Evolutionary conservation across 2,797 vertebrate species (phyloP).

Genomic region (Lutjanus argentimaculatus): DNA sequence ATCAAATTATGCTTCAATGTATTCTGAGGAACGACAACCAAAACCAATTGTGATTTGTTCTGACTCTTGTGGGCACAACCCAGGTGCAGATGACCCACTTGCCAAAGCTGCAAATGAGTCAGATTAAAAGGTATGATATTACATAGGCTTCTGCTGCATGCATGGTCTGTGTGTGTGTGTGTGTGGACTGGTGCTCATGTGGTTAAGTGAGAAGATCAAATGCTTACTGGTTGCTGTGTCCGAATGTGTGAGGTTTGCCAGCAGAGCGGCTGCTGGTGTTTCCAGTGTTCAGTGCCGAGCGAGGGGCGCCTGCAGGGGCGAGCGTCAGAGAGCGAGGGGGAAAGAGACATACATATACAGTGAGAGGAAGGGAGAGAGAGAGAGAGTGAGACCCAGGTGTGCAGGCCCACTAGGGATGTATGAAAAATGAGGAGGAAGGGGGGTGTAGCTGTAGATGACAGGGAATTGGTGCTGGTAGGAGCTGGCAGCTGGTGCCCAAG

Average conservation of each 20-base stretch:
- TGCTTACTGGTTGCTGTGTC: conserved; percentile 56
- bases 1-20: conserved; percentile 83
- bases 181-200: conserved; percentile 31
- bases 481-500: conserved; percentile 74
- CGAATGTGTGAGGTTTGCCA: conserved; percentile 57
- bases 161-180: neutral
- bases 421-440: conserved; percentile 72
- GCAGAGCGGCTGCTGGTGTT: conserved; percentile 61
- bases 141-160: conserved; percentile 15
- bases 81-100: conserved; percentile 61
- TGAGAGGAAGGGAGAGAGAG: conserved; percentile 33
- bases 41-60: conserved; percentile 77
- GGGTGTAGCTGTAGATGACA: conserved; percentile 55
- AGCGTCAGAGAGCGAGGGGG: conserved; percentile 40
- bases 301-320: conserved; percentile 60
- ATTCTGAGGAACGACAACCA: conserved; percentile 75
- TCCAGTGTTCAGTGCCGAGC: conserved; percentile 35
- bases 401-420: conserved; percentile 73
- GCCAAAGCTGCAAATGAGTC: conserved; percentile 50
- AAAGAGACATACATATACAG: conserved; percentile 22
- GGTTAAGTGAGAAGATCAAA: conserved; percentile 55
- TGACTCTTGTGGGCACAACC: conserved; percentile 65
- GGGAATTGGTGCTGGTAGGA: conserved; percentile 64
- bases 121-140: conserved; percentile 54
- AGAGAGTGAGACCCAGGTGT: conserved; percentile 78